phyloP scores from a whole-genome alignment of 2,888 invertebrate genomes.

The Amitus sp. region DNA sequence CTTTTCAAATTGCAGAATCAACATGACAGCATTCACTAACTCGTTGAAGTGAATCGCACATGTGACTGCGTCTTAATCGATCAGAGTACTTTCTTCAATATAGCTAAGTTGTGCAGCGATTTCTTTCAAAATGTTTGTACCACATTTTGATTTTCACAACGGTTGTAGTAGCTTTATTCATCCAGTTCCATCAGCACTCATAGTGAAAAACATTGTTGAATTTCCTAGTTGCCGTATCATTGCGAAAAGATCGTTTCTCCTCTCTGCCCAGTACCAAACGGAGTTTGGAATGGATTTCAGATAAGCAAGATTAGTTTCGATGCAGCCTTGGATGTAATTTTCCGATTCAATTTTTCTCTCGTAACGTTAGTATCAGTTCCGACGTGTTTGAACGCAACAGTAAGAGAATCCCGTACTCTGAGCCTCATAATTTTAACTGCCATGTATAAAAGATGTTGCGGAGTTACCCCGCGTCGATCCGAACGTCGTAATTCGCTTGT shows the following conservation, averaged over 20 bases:
- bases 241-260: conserved; percentile 60
- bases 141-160: conserved; percentile 11
- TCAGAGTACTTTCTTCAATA: conserved; percentile 32
- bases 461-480: conserved; percentile 52
- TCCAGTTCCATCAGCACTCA: conserved; percentile 60
- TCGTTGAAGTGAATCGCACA: conserved; percentile 58
- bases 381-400: conserved; percentile 48
- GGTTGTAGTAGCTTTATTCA: conserved; percentile 23
- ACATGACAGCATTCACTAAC: conserved; percentile 48
- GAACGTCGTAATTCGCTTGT: conserved; percentile 44
- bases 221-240: conserved; percentile 61
- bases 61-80: conserved; percentile 49
- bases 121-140: conserved; percentile 12
- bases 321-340: conserved; percentile 49
- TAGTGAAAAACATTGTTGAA: conserved; percentile 60
- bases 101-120: conserved; percentile 19
- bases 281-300: conserved; percentile 57
- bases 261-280: conserved; percentile 54
- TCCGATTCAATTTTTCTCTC: conserved; percentile 47
- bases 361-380: conserved; percentile 49
- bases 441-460: conserved; percentile 46
- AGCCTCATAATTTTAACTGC: conserved; percentile 47
- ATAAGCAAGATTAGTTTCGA: conserved; percentile 58
- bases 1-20: conserved; percentile 48
- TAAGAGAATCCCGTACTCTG: conserved; percentile 39